Conservation (phyloP, 2,113 vertebrate genomes). For the Scomber scombrus region DNA sequence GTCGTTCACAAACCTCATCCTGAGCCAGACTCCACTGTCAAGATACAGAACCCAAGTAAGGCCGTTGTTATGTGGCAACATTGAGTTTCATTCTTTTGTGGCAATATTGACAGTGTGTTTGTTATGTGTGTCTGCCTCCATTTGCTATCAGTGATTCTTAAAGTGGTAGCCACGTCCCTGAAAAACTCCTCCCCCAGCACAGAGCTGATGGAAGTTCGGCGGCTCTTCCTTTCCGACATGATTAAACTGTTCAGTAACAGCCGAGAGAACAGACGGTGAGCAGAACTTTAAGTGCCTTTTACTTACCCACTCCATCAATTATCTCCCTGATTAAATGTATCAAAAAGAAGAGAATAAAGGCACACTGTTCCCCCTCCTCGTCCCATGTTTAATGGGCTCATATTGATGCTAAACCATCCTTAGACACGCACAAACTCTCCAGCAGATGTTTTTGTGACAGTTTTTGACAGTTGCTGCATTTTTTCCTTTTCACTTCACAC, state of each 20-base stretch:
- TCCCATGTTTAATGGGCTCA: conserved; percentile 43
- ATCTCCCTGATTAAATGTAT: conserved; percentile 59
- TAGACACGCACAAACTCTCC: conserved; percentile 43
- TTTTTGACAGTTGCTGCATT: conserved; percentile 29
- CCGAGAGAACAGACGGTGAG: conserved; percentile 97
- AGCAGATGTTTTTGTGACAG: conserved; percentile 65
- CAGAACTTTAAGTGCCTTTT: conserved; percentile 16
- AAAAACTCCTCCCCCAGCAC: conserved; percentile 92
- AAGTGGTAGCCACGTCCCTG: conserved; percentile 95
- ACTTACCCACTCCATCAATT: conserved; percentile 48
- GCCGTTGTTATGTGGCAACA: not conserved
- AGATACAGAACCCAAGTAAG: conserved; percentile 99
- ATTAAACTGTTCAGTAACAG: conserved; percentile 99
- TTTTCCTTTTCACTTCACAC: not conserved
- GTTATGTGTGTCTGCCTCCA: conserved; percentile 27
- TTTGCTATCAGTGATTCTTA: conserved; percentile 92
- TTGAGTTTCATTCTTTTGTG: not conserved
- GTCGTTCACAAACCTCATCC: conserved; percentile 98
- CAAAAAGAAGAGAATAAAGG: conserved; percentile 9
- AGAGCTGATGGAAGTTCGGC: conserved; percentile 97
- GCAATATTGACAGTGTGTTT: not conserved
- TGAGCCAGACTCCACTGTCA: conserved; percentile 97
- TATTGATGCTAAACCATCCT: conserved; percentile 62
- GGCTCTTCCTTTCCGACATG: conserved; percentile 98
- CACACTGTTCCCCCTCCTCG: conserved; percentile 24